Evolutionary conservation across 2,113 vertebrate species (phyloP), one percentile per base, ranked within the genome.

Genomic region (Oostethus manadensis): DNA sequence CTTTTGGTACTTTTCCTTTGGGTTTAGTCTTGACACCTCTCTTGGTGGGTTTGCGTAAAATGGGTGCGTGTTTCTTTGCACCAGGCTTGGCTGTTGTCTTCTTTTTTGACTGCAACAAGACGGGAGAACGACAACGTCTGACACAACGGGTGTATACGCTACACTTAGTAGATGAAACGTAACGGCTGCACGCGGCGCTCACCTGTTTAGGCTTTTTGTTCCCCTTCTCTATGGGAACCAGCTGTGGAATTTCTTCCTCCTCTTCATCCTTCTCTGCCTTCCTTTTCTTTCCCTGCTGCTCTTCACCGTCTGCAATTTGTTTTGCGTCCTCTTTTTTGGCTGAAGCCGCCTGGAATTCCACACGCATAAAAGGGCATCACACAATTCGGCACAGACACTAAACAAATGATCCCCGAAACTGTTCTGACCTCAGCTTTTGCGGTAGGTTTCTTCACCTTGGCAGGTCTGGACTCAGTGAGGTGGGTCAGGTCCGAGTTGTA

Each of bases 401-500:
- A 10, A 58, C 3, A 8, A 3, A 3, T 4, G 33, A 15, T 3
- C 6, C 2, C n/a, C n/a, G 14, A 8, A 9, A 8, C 2, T 49
- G 35, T 14, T 45, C 73, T 56, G 43, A 77, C 86, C 74, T 60
- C 6, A 11, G 1, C 53, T 57, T 70, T 70, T 4, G 7, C 15
- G 0, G 22, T 38, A 51, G 18, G 7, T 8, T 21, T n/a, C 46
- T 48, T 42, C 38, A 3, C 29, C 51, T 38, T 15, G 1, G 29
- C 6, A 18, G n/a, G 10, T 38, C 17, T 7, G n/a, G n/a, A 50
- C 40, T 80, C 40, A 0, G 60, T 51, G 48, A 90, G 66, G 67
- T 82, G 79, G 66, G 73, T 77, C 26, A 92, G 20, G 56, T 74
- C 58, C 7, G 92, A 90, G 42, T 74, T 91, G 81, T 87, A 96